Conservation (phyloP, 1,140 invertebrate genomes). For the Drosophila ohnishii region DNA sequence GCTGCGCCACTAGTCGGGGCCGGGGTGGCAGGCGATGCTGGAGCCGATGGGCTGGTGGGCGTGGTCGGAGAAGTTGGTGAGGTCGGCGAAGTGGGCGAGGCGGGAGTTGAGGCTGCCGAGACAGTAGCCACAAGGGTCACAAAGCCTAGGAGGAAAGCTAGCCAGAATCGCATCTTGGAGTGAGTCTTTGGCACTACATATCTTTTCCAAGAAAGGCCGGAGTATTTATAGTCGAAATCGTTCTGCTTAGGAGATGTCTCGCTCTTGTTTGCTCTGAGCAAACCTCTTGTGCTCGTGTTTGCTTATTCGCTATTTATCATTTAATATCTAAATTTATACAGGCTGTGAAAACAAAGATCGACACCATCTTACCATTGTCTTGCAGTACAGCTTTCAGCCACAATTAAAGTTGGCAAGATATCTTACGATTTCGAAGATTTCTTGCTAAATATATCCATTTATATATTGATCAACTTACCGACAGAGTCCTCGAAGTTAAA, state of each 20-base stretch:
- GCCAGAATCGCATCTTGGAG: slow-evolving; percentile 9
- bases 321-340: not conserved
- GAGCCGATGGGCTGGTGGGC: not conserved
- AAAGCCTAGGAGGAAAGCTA: not conserved
- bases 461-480: slow-evolving; percentile 83
- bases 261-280: slow-evolving; percentile 10
- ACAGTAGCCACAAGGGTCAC: not conserved
- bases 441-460: not conserved
- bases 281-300: not conserved
- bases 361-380: slow-evolving; percentile 9
- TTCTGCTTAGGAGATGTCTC: not conserved
- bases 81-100: not conserved
- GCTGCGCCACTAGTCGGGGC: not conserved
- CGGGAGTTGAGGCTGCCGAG: not conserved
- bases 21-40: not conserved
- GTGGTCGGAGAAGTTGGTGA: not conserved
- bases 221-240: slow-evolving; percentile 13
- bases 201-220: not conserved
- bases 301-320: not conserved
- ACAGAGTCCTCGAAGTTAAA: slow-evolving; percentile 88
- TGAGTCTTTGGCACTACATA: not conserved
- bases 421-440: not conserved
- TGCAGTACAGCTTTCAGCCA: not conserved
- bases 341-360: not conserved
- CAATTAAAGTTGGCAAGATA: not conserved